Evolutionary conservation across 2,113 vertebrate species (phyloP).

Genomic region (Trogon melanurus): DNA sequence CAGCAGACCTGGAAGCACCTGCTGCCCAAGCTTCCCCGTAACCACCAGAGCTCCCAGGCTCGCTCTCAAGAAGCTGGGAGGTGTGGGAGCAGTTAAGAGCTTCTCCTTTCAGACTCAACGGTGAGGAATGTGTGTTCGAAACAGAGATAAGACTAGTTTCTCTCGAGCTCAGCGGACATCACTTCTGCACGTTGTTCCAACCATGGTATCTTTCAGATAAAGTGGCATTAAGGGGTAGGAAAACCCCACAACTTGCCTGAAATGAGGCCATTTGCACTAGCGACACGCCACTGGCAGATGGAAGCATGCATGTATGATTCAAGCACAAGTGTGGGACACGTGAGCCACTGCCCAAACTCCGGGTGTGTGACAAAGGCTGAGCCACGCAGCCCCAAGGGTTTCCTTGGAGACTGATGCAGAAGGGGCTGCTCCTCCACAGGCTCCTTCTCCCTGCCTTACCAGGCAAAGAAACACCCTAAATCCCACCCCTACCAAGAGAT

Average conservation of each 20-base stretch:
- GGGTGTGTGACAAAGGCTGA: neutral
- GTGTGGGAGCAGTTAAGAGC: neutral
- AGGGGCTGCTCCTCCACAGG: neutral
- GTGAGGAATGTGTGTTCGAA: neutral
- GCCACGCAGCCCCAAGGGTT: neutral
- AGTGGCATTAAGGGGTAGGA: neutral
- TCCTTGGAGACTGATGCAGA: constrained; percentile 29
- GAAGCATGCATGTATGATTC: neutral
- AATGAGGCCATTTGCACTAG: neutral
- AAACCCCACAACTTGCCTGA: neutral
- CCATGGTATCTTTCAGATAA: neutral
- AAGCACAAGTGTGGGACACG: neutral
- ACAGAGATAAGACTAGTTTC: neutral
- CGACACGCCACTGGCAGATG: neutral
- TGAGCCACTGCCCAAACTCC: neutral
- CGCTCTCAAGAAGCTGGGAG: neutral
- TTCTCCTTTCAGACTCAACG: neutral
- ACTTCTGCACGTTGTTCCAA: neutral
- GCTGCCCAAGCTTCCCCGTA: neutral
- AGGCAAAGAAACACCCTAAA: neutral
- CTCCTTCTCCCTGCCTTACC: neutral
- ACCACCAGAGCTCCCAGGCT: neutral
- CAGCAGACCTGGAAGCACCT: neutral
- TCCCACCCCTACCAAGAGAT: neutral
- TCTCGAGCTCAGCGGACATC: neutral